A percentile compares a stretch with the other conserved stretches of the same genome.
Conservation (phyloP, 2,797 vertebrate genomes). For the Alosa sapidissima region DNA sequence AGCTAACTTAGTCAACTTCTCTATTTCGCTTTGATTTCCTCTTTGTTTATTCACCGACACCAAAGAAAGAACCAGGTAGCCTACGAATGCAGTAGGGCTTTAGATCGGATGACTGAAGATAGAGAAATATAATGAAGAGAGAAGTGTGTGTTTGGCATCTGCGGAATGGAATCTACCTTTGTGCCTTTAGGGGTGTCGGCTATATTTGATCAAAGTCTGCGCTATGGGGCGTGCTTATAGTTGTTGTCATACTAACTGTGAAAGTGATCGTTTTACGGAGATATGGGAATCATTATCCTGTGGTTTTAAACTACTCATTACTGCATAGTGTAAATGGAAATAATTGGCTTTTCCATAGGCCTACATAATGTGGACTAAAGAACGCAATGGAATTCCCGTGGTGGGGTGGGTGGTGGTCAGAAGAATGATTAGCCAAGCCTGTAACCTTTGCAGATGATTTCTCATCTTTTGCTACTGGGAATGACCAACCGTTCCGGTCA, state of each 20-base stretch:
- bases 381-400: background rate
- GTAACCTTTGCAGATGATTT: too few relatives aligned
- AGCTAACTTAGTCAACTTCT: background rate
- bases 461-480: too few relatives aligned
- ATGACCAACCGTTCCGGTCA: too few relatives aligned
- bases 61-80: background rate
- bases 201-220: background rate
- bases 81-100: background rate
- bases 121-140: background rate
- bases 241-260: background rate
- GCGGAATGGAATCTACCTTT: background rate
- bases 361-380: background rate
- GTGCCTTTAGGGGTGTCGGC: background rate
- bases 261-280: background rate
- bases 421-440: conserved; percentile 33
- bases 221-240: background rate
- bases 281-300: background rate
- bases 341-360: background rate
- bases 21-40: background rate
- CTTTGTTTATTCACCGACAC: background rate
- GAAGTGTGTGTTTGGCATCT: background rate
- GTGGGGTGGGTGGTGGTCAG: background rate
- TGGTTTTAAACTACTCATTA: background rate
- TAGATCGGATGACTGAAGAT: background rate
- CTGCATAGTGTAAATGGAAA: background rate